Evolutionary conservation across 2,888 invertebrate genomes (phyloP), one percentile per base, ranked within the genome.

Genomic region (Amorpha juglandis): DNA sequence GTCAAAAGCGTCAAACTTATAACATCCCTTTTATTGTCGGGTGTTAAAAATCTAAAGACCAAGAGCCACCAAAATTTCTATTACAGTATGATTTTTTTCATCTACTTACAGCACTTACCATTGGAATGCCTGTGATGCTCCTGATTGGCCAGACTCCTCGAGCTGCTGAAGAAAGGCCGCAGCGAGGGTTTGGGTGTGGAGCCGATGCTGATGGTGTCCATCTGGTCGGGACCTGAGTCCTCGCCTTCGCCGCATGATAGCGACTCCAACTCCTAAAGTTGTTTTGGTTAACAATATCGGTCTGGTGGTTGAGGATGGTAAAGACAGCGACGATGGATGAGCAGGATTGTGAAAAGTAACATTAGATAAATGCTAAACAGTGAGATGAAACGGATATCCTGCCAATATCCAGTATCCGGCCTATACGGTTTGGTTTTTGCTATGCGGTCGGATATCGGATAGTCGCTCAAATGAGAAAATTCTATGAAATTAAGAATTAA

Each of bases 161-260:
- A 97, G 88, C 98, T 98, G 82, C 98, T 98, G 93, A 99, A 99
- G 93, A 99, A 99, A 6, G 99, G 99, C 82, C 98, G 94, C 72
- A 99, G 94, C 74, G 98, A 98, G 58, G 99, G 99, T 88, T 99
- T 99, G 19, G 99, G 99, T 58, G 99, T 99, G 75, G 99, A 99
- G 71, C 98, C 97, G 81, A 99, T 98, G 84, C 98, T 98, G 94
- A 99, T 97, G 64, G 98, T 98, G 89, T 99, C 99, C 93, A 97
- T 95, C 79, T 92, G 92, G 83, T 98, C 98, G 8, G 98, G 98
- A 0, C 98, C 98, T 12, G 98, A 98, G 87, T 99, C 99, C 79
- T 96, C 96, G 66, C 95, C 95, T 78, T 96, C 96, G 75, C 96
- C 96, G 81, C 96, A 96, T 77, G 98, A 98, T 70, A 99, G 92